Evolutionary conservation across 2,113 vertebrate species (phyloP), one percentile per base, ranked within the genome.

Genomic region (Triplophysa dalaica): DNA sequence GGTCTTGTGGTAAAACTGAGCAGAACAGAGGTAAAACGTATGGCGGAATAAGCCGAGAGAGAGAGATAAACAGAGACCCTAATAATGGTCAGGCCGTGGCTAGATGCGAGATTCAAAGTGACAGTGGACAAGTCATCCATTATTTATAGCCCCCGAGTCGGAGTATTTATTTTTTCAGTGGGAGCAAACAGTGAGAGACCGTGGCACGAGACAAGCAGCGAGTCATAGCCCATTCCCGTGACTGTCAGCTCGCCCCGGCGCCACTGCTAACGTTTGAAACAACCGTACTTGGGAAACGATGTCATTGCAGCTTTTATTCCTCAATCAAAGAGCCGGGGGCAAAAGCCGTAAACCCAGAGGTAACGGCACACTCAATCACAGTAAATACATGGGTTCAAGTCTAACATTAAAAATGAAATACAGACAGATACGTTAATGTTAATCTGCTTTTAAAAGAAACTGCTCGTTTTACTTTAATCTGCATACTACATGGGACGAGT

Each of bases 111-210:
- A 93, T 92, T 89, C 90, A 92, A 92, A 92, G 89, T 92, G 93
- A 93, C 92, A 93, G 88, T 87, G 87, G 91, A 91, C 90, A 85
- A 92, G 90, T 90, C 92, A 93, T 93, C 87, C 93, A 93, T 93
- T 93, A 93, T 93, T 92, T 92, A 93, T 92, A 90, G 90, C 85
- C 81, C 82, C 84, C 85, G 84, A 88, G 88, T 88, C 79, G 81
- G 82, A 86, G 87, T 91, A 89, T 90, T 91, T 92, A 50, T 92
- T 93, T 92, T 90, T 91, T 89, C 87, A 87, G 87, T 88, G 84
- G 60, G 87, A 81, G 89, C 87, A 89, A 90, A 89, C 86, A 88
- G 89, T 88, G 84, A 91, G 85, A 83, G 88, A 92, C 91, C 88
- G 87, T 91, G 89, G 89, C 90, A 91, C 89, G 89, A 91, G 91